A percentile compares a stretch with the other conserved stretches of the same genome.
phyloP scores from a whole-genome alignment of 2,888 invertebrate species.

The Thalpophila matura region DNA sequence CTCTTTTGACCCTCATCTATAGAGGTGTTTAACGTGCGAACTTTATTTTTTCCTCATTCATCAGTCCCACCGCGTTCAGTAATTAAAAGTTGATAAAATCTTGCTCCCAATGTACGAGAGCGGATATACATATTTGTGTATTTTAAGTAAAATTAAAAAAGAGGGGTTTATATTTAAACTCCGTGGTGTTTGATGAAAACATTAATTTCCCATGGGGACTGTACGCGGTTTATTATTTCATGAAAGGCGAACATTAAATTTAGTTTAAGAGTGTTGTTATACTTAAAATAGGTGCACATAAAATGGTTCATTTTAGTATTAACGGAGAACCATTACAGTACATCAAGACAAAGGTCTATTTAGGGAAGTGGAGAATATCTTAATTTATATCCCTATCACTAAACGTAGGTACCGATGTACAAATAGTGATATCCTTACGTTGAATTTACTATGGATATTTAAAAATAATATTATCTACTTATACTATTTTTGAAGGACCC shows the following conservation, averaged over 20 bases:
- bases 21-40: conserved; percentile 68
- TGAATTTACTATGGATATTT: not conserved
- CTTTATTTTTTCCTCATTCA: conserved; percentile 57
- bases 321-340: conserved; percentile 18
- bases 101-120: conserved; percentile 43
- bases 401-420: not conserved
- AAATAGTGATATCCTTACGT: not conserved
- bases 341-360: not conserved
- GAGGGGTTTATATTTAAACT: conserved; percentile 65
- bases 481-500: not conserved
- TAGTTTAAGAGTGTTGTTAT: conserved; percentile 58
- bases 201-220: conserved; percentile 79
- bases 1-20: conserved; percentile 67
- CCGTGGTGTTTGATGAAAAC: conserved; percentile 72
- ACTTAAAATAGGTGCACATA: conserved; percentile 40
- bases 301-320: conserved; percentile 26
- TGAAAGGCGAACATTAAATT: conserved; percentile 66
- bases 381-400: conserved; percentile 1
- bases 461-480: not conserved
- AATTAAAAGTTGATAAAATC: conserved; percentile 64
- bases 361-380: not conserved
- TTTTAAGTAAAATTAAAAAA: conserved; percentile 70
- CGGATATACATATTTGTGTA: conserved; percentile 46
- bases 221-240: conserved; percentile 76
- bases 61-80: conserved; percentile 47